Conservation (phyloP, 1,140 invertebrate species). For the Caenorhabditis inopinata region DNA sequence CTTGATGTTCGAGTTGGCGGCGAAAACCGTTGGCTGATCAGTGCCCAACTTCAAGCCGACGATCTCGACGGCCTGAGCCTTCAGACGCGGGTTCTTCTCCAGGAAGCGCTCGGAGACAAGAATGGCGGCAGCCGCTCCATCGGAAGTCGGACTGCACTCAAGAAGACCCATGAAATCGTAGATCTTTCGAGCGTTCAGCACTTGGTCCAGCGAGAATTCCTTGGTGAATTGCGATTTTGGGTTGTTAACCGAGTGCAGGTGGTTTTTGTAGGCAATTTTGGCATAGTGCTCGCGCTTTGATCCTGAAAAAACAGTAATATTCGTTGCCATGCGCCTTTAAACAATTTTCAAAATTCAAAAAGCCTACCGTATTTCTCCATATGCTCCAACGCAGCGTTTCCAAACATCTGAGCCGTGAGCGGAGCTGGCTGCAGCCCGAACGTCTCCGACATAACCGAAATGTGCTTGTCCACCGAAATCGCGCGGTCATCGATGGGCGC, state of each 20-base stretch:
- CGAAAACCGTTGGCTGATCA: conserved; percentile 82
- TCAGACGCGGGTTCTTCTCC: conserved; percentile 78
- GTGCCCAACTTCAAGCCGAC: conserved; percentile 90
- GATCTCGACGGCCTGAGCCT: conserved; percentile 85
- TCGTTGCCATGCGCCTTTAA: conserved; percentile 2
- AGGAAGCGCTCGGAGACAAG: conserved; percentile 83
- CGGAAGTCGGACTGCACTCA: conserved; percentile 89
- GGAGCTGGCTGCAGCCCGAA: conserved; percentile 79
- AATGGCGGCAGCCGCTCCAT: conserved; percentile 89
- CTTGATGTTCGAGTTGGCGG: conserved; percentile 83
- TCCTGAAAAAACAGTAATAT: conserved; percentile 66
- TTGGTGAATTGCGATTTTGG: conserved; percentile 89
- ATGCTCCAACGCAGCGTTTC: conserved; percentile 90
- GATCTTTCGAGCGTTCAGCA: conserved; percentile 80
- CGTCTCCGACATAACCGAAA: conserved; percentile 80
- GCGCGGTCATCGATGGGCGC: conserved; percentile 71
- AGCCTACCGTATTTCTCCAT: conserved; percentile 85
- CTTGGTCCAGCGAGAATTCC: conserved; percentile 84
- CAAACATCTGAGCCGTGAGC: conserved; percentile 90
- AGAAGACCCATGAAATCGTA: conserved; percentile 88
- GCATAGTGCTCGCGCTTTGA: conserved; percentile 88
- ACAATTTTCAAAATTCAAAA: background rate
- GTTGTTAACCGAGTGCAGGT: conserved; percentile 92
- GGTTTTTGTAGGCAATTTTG: conserved; percentile 96
- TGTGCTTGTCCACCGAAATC: conserved; percentile 89